These are phyloP conservation scores for Scaptomyza pallida DNA, from an alignment of 1,140 invertebrate species.

Conservation along the genomic window DNA sequence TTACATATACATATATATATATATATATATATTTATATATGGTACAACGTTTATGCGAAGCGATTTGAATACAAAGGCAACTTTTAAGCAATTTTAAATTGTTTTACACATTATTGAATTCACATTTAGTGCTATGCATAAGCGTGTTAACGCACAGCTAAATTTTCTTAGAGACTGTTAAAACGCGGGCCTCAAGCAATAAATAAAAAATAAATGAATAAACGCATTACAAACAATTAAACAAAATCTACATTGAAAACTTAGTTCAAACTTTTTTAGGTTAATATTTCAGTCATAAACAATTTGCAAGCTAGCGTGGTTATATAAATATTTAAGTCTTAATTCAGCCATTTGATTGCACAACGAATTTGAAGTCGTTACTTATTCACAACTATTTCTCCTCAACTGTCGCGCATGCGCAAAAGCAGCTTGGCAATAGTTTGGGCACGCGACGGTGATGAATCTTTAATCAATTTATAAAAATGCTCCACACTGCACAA, in stretches of 20 bases:
- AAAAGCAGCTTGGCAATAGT: conserved; percentile 65
- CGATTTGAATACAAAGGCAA: neutral
- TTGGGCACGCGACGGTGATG: conserved; percentile 57
- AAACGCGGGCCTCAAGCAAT: conserved; percentile 55
- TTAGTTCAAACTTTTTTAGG: neutral
- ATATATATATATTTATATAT: neutral
- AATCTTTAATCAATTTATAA: conserved; percentile 65
- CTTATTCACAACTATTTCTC: conserved; percentile 19
- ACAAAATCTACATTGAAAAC: conserved; percentile 1
- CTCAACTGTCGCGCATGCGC: conserved; percentile 68
- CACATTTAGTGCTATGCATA: conserved; percentile 11
- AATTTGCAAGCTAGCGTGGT: conserved; percentile 8
- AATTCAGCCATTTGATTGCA: conserved; percentile 48
- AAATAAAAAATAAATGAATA: conserved; percentile 47
- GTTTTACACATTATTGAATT: neutral
- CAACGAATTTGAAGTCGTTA: conserved; percentile 34
- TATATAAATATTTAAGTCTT: conserved; percentile 41
- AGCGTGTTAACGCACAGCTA: conserved; percentile 60
- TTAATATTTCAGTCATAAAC: conserved; percentile 11
- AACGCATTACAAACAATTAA: conserved; percentile 52
- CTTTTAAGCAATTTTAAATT: neutral
- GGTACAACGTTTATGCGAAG: conserved; percentile 13
- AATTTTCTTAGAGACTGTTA: conserved; percentile 36
- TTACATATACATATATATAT: conserved; percentile 18
- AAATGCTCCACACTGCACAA: conserved; percentile 62